Base-by-base conservation (phyloP, 2,888 invertebrate genomes). In the Athrips mouffetella region DNA sequence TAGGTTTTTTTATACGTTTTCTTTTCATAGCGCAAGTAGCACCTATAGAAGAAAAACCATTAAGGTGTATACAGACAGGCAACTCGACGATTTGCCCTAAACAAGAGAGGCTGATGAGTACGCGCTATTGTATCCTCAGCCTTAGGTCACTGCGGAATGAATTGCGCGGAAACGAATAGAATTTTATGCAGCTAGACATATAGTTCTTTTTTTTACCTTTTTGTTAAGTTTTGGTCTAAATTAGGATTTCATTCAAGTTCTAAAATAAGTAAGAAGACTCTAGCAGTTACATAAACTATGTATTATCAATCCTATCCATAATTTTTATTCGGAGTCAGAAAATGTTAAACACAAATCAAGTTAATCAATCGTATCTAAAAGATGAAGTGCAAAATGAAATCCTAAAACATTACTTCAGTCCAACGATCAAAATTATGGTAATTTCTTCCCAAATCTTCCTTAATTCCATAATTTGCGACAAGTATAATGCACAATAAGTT, bases 51-150 rank as follows among this genome's bases (percentile, higher is more conserved):
- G 57, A 60, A 60, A 49, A 68, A 75, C 72, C 79, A 78, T 81
- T 76, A 81, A 67, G 72, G 54, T 54, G 63, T 62, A 73, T 76
- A 72, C 70, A 71, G 68, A 66, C 61, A 55, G 55, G n/a, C 37
- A 21, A 37, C 20, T 21, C 65, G 62, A 59, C 67, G 62, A 68
- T 76, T 78, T 74, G 65, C 68, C 63, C 70, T 71, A 79, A 81
- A 84, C 85, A 86, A 85, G 85, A 77, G 81, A 49, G 65, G 50
- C 71, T 86, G 85, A 86, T 85, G 85, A 86, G 74, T 65, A n/a
- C n/a, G 65, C 48, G n/a, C 57, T 54, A 82, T 85, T 86, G 83
- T 85, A 67, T 51, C 35, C 60, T 55, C 55, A 63, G 71, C 73
- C 77, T 78, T 71, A 75, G 79, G 78, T 79, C 78, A 77, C 66